These are phyloP conservation scores for Drosophila grimshawi DNA, from an alignment of 1,140 invertebrate genomes.

Conservation along the genomic window DNA sequence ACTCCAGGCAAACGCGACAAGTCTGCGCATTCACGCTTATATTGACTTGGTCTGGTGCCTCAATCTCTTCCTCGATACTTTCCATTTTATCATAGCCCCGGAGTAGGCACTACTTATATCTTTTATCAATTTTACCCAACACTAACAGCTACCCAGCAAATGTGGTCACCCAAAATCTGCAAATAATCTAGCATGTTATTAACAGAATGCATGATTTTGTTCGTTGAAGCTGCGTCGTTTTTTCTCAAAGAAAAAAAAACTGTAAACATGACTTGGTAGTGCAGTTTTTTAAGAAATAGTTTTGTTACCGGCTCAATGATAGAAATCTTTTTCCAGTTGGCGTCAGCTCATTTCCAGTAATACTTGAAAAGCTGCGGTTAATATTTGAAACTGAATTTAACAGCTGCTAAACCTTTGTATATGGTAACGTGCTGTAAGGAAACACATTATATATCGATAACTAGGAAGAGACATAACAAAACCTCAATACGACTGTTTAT, in stretches of 20 bases:
- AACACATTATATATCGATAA: neutral
- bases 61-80: neutral
- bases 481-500: no score
- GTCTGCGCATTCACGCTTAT: constrained; percentile 29
- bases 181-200: neutral
- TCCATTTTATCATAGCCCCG: constrained; percentile 35
- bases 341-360: no score
- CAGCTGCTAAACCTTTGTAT: neutral
- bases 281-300: no score
- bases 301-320: no score
- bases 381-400: neutral
- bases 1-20: constrained; percentile 66
- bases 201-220: neutral
- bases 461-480: no score
- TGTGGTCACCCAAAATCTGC: neutral
- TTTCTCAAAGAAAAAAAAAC: neutral
- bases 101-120: neutral
- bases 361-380: no score
- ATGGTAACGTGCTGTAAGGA: no score
- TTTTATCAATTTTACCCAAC: constrained; percentile 21
- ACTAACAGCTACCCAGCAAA: neutral
- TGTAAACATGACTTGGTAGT: no score
- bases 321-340: no score
- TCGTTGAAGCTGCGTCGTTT: neutral
- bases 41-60: neutral